Base-by-base conservation (phyloP, 2,888 invertebrate species). In the Polydrusus pterygomalis region DNA sequence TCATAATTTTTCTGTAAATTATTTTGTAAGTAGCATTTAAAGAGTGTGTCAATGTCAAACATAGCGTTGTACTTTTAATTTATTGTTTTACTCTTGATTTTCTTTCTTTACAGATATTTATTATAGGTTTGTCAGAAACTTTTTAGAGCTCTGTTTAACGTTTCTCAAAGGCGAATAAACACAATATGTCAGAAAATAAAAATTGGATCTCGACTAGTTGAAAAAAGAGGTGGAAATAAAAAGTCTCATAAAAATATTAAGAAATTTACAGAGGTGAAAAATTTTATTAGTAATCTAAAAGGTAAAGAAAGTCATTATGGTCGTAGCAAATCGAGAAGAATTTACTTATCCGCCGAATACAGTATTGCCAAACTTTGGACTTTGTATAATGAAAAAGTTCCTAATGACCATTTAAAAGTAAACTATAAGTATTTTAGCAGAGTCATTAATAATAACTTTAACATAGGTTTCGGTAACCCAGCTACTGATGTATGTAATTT, bases 371-470 rank as follows among this genome's bases (percentile, higher is more conserved):
- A 3, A 17, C 56, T 73, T 43, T 67, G 67, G 73, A 65, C 47
- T 38, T 30, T 67, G 17, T 73, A 73, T 45, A 67, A 73, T 34
- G 43, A 67, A 51, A 43, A 67, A 71, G 63, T 54, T 74, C 56
- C 17, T 2, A 54, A 64, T 51, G n/a, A n/a, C n/a, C n/a, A n/a
- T n/a, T 64, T 70, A 20, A 60, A 60, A 60, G 40, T n/a, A 18
- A 60, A 60, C 15, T 60, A 60, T 11, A 60, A 40, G 38, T 60
- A 51, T 40, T 71, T 78, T 67, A 77, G 72, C 71, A 70, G 74
- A 68, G 49, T 76, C 56, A 78, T 79, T 64, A 74, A 74, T 43
- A 78, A 75, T 15, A 3, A 78, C 56, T 74, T 79, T 69, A 78
- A 78, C 47, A 75, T 78, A 30, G 73, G 30, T 6, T 78, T 78